phyloP scores from a whole-genome alignment of 1,140 invertebrate species.

The Polypedilum vanderplanki region DNA sequence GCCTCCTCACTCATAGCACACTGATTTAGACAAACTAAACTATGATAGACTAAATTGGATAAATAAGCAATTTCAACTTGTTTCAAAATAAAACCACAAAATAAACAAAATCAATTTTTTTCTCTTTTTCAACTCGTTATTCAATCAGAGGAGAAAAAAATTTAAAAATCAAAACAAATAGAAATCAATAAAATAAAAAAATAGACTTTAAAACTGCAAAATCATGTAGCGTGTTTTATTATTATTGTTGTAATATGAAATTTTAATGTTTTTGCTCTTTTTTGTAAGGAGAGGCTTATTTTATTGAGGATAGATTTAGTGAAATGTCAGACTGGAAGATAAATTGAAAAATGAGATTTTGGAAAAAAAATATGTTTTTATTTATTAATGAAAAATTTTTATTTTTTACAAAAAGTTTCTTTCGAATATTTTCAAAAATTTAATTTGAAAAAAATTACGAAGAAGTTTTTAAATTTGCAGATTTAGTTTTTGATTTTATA shows the following conservation, averaged over 20 bases:
- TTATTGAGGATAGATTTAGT: background rate
- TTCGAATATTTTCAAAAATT: too few relatives aligned
- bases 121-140: too few relatives aligned
- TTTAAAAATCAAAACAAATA: constrained; percentile 18
- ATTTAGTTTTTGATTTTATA: too few relatives aligned
- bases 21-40: too few relatives aligned
- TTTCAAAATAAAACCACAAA: constrained; percentile 6
- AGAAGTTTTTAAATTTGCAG: too few relatives aligned
- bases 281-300: background rate
- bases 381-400: too few relatives aligned
- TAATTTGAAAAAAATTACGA: too few relatives aligned
- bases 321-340: too few relatives aligned
- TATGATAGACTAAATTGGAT: background rate
- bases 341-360: too few relatives aligned
- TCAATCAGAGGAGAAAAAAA: background rate
- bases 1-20: too few relatives aligned
- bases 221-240: background rate
- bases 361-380: too few relatives aligned
- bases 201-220: constrained; percentile 6
- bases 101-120: background rate
- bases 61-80: constrained; percentile 6
- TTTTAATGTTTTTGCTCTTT: constrained; percentile 1
- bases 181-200: constrained; percentile 1
- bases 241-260: constrained; percentile 15
- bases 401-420: too few relatives aligned